Base-by-base conservation (phyloP, 2,113 vertebrate genomes). In the Thermophis baileyi region DNA sequence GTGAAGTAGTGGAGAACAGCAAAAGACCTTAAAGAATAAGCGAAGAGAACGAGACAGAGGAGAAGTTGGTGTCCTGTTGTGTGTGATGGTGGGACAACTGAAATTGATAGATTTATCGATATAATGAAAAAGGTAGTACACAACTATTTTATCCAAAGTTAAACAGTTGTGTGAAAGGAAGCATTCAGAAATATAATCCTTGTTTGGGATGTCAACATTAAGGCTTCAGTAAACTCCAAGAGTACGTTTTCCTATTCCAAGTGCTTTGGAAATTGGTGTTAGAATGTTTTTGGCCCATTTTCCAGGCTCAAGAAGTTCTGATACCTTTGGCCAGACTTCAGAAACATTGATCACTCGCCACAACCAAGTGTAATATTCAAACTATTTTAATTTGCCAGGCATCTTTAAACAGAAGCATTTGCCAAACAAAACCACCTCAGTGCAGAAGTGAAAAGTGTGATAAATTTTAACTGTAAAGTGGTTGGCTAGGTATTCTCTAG, bases 361-460 rank as follows among this genome's bases (percentile, higher is more conserved):
- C 96, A 95, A 95, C 90, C 94, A 96, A 96, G 95, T 92, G 93
- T 90, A 91, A 94, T 46, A 89, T 95, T 81, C 92, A 93, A 90
- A 60, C 87, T 94, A 86, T 93, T 92, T 91, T 91, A 95, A 49
- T 74, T 92, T 87, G 92, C 92, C 81, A 93, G 53, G 90, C 93
- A 94, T 95, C 90, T 93, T 74, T 89, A 89, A 95, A 92, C 27
- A 93, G 93, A 87, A 96, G 88, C 95, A 95, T 96, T 94, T 96
- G 95, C 85, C 46, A 95, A 95, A 95, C 93, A 96, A 90, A 97
- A 92, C 92, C 88, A 53, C 91, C 94, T 91, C 91, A 92, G 55
- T 94, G 94, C 94, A 93, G 91, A 30, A 95, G 90, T 85, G 93
- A 49, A 92, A 92, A 89, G 87, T 94, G 88, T 93, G 95, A 91